phyloP scores from a whole-genome alignment of 2,888 invertebrate genomes.

The Teinopalpus imperialis region DNA sequence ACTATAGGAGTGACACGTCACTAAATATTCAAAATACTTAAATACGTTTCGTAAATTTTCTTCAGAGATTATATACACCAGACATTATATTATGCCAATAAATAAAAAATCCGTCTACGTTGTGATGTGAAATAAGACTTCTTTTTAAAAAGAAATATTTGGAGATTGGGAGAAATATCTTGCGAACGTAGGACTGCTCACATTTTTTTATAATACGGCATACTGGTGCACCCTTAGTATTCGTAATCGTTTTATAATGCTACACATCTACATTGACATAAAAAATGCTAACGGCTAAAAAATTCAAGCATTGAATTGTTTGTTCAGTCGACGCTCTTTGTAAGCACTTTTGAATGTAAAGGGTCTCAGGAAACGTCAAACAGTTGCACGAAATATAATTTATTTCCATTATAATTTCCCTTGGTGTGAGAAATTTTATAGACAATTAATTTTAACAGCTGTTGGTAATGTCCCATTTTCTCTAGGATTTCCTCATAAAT shows the following conservation, averaged over 20 bases:
- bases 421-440: not conserved
- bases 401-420: conserved; percentile 7
- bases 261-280: conserved; percentile 16
- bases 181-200: no score
- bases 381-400: no score
- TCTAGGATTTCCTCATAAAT: no score
- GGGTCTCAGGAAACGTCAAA: conserved; percentile 13
- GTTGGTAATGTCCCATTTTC: no score
- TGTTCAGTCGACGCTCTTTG: conserved; percentile 22
- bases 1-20: conserved; percentile 42
- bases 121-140: no score
- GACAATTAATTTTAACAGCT: no score
- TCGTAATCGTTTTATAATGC: conserved; percentile 20
- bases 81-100: no score
- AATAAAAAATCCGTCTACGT: no score
- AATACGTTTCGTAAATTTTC: no score
- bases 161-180: conserved; percentile 3
- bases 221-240: not conserved
- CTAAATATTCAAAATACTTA: conserved; percentile 35
- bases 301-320: conserved; percentile 26
- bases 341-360: conserved; percentile 15
- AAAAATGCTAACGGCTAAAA: conserved; percentile 31
- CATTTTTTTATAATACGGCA: conserved; percentile 8
- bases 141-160: conserved; percentile 1
- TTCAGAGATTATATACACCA: no score